Evolutionary conservation across 2,888 invertebrate species (phyloP).

Genomic region (Villa cingulata): DNA sequence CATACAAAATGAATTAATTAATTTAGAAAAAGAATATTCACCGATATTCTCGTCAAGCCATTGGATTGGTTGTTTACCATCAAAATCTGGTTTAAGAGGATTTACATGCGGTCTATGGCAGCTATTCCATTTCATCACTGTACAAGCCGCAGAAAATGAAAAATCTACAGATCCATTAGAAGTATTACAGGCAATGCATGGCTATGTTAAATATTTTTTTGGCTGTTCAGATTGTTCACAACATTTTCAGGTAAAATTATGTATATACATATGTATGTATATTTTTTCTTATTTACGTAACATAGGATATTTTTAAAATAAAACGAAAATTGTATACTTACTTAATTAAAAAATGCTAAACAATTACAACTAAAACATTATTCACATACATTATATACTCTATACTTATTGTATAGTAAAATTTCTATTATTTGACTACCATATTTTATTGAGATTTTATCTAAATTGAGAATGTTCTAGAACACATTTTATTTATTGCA

Average conservation of each 20-base stretch:
- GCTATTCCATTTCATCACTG: conserved; percentile 82
- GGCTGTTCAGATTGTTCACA: conserved; percentile 81
- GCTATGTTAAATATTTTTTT: conserved; percentile 83
- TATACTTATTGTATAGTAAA: too few species aligned
- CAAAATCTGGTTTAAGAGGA: conserved; percentile 56
- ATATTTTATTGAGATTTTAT: too few species aligned
- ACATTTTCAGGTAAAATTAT: conserved; percentile 56
- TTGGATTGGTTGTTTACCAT: conserved; percentile 78
- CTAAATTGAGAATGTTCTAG: too few species aligned
- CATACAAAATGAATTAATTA: conserved; percentile 38
- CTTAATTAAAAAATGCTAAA: too few species aligned
- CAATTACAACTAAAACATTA: too few species aligned
- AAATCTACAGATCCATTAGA: conserved; percentile 45
- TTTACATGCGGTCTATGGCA: conserved; percentile 94
- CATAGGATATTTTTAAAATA: too few species aligned
- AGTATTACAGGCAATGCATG: conserved; percentile 69
- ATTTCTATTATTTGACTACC: too few species aligned
- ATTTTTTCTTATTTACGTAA: too few species aligned
- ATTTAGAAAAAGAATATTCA: conserved; percentile 40
- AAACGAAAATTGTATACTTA: too few species aligned
- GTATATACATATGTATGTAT: too few species aligned
- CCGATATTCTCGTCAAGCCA: conserved; percentile 39
- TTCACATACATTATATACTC: too few species aligned
- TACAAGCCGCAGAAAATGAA: conserved; percentile 47
- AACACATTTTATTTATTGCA: too few species aligned